Base-by-base conservation (phyloP, 2,113 vertebrate genomes). In the Gila orcuttii region DNA sequence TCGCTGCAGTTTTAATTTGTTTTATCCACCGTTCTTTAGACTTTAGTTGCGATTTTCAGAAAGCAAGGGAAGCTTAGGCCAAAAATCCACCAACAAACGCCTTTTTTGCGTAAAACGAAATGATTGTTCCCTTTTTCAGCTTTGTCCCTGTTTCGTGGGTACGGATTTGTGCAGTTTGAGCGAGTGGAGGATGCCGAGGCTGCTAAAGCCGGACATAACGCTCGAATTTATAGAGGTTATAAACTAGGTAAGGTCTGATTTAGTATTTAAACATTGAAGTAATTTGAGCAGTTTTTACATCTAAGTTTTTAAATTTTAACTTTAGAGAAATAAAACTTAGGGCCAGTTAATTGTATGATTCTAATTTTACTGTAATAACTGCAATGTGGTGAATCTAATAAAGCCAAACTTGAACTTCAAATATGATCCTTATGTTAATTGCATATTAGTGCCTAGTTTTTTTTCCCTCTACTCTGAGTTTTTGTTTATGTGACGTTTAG, bases 121-220 rank as follows among this genome's bases (percentile, higher is more conserved):
- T 85, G 90, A 94, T 91, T 96, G 82, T 95, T 96, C 91, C 94
- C 95, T 93, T 92, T 96, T 96, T 86, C 95, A 96, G 96, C 95
- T 91, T 91, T 96, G 90, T 94, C 95, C 95, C 93, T 97, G 95
- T 97, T 96, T 95, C 96, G 93, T 93, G 96, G 95, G 90, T 95
- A 93, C 92, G 97, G 96, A 95, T 96, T 96, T 95, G 95, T 97
- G 94, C 95, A 96, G 93, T 97, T 94, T 96, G 96, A 96, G 85
- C 95, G 93, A 85, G 82, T 95, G 90, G 96, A 97, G 91, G 96
- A 97, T 86, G 97, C 96, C 25, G 96, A 97, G 94, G 96, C 96
- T 87, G 95, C 94, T 94, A 96, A 95, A 94, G 93, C 94, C 91
- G 95, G 94, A 93, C 93, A 96, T 94, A 97, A 96, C 80, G 96